A percentile compares a stretch with the other conserved stretches of the same genome.
phyloP scores from a whole-genome alignment of 2,797 vertebrate species.

The Neopelma chrysocephalum region DNA sequence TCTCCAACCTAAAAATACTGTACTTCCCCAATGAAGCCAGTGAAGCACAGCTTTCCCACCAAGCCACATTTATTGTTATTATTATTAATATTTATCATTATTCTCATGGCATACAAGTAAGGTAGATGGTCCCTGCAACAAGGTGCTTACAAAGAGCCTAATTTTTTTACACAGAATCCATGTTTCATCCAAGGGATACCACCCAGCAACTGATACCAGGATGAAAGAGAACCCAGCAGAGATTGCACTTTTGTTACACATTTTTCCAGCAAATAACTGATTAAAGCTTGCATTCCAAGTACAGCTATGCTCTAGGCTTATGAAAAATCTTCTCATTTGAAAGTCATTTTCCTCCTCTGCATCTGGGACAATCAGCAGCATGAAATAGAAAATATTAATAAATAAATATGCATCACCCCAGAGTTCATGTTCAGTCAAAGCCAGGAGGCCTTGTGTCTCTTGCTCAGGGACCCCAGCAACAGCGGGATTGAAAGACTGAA shows the following conservation, averaged over 20 bases:
- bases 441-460: not conserved
- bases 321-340: slow-evolving; percentile 55
- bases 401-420: slow-evolving; percentile 39
- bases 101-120: not conserved
- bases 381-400: slow-evolving; percentile 24
- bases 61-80: not conserved
- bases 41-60: not conserved
- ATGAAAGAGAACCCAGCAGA: not conserved
- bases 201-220: not conserved
- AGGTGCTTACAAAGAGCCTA: not conserved
- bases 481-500: not conserved
- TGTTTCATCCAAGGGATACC: not conserved
- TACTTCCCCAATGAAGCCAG: not conserved
- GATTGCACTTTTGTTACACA: not conserved
- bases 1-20: not conserved
- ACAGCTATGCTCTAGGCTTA: slow-evolving; percentile 13
- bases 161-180: not conserved
- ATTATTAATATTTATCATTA: not conserved
- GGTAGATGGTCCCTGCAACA: not conserved
- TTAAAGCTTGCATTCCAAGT: slow-evolving; percentile 17
- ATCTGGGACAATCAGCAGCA: slow-evolving; percentile 27
- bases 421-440: not conserved
- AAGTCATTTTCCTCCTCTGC: slow-evolving; percentile 35
- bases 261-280: slow-evolving; percentile 21
- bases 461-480: not conserved